Conservation (phyloP, 2,888 invertebrate genomes). For the Mystacides longicornis region DNA sequence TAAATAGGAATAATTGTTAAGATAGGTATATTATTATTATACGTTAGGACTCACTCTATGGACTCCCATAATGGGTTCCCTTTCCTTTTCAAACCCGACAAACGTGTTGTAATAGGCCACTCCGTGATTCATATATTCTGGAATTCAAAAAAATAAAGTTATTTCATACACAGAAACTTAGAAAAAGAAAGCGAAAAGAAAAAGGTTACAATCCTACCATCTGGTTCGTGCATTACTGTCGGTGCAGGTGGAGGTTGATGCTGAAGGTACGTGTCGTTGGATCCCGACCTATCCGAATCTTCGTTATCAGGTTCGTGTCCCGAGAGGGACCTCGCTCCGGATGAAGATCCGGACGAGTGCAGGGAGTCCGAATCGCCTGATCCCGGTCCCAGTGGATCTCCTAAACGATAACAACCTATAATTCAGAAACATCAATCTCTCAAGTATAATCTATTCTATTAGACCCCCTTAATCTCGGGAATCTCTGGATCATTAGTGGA, state of each 20-base stretch:
- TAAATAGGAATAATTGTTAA: no score
- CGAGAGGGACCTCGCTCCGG: constrained; percentile 57
- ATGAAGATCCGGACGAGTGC: constrained; percentile 57
- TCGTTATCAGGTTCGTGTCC: constrained; percentile 71
- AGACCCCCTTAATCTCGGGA: no score
- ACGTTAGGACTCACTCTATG: constrained; percentile 40
- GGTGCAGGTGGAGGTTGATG: constrained; percentile 40
- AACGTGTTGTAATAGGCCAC: constrained; percentile 56
- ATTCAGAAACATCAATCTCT: constrained; percentile 11
- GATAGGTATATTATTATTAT: no score
- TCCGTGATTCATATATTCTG: constrained; percentile 49
- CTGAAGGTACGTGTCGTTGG: constrained; percentile 55
- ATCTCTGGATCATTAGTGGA: no score
- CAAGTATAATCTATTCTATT: no score
- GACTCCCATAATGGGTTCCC: constrained; percentile 41
- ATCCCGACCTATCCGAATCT: constrained; percentile 65
- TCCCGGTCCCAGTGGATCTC: constrained; percentile 53
- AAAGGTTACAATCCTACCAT: no score
- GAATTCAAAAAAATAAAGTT: constrained; percentile 4
- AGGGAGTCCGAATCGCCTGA: constrained; percentile 62
- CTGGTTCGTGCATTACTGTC: constrained; percentile 5
- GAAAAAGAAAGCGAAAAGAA: no score
- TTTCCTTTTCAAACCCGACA: constrained; percentile 49
- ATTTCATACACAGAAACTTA: no score
- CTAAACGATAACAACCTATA: constrained; percentile 63